phyloP scores from a whole-genome alignment of 1,140 invertebrate genomes.

The Drosophila ananassae region DNA sequence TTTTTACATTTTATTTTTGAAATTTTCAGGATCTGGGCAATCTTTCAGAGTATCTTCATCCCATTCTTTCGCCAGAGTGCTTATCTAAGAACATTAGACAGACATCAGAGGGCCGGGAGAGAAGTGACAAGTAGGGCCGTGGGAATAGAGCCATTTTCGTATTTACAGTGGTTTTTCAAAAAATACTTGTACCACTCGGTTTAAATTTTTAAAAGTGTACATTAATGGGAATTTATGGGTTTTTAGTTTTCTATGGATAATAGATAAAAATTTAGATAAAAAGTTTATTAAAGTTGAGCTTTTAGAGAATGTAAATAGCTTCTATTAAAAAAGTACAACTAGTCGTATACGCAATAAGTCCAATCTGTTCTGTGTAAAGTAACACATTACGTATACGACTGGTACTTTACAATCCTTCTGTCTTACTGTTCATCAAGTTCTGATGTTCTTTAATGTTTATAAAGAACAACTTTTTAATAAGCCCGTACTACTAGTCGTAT shows the following conservation, averaged over 20 bases:
- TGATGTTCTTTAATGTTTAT: no score
- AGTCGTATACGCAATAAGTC: neutral
- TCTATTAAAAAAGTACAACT: neutral
- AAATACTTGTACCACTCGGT: neutral
- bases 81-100: slow-evolving; percentile 21
- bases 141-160: slow-evolving; percentile 20
- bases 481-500: neutral
- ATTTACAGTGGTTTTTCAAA: slow-evolving; percentile 17
- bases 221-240: no score
- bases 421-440: neutral
- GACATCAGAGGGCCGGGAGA: neutral
- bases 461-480: no score
- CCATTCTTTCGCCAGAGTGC: slow-evolving; percentile 4
- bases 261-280: no score
- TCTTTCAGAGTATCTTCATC: slow-evolving; percentile 31
- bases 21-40: slow-evolving; percentile 23
- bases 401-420: neutral
- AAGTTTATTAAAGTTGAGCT: no score
- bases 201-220: no score
- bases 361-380: no score
- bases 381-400: neutral
- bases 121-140: slow-evolving; percentile 24
- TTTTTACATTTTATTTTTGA: slow-evolving; percentile 9
- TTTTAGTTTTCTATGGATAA: no score
- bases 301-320: no score